These are phyloP conservation scores for Drosophila aff. DNA, from an alignment of 1,140 invertebrate species.

Conservation along the genomic window DNA sequence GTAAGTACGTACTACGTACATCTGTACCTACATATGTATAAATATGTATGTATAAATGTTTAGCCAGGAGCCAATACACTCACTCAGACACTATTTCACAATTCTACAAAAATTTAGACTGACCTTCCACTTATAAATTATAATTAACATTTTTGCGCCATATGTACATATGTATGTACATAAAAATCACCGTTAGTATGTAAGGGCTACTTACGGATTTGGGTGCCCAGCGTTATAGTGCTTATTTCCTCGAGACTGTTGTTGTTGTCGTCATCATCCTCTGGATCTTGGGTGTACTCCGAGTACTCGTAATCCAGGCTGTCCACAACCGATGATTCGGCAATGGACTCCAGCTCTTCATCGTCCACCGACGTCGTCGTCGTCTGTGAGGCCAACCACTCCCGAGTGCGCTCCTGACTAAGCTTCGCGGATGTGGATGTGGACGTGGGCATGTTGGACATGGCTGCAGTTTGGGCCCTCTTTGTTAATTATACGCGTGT, in stretches of 20 bases:
- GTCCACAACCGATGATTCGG: slow-evolving; percentile 74
- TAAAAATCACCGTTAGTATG: neutral
- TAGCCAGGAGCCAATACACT: neutral
- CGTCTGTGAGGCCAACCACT: slow-evolving; percentile 58
- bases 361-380: slow-evolving; percentile 8
- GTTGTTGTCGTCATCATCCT: slow-evolving; percentile 51
- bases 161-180: neutral
- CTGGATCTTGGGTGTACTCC: slow-evolving; percentile 27
- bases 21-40: neutral
- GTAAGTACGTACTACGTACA: too few species aligned
- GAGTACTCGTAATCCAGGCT: slow-evolving; percentile 74
- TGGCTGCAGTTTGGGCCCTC: slow-evolving; percentile 15
- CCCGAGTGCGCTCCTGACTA: slow-evolving; percentile 55
- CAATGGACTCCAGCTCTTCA: slow-evolving; percentile 70
- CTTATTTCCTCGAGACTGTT: slow-evolving; percentile 60
- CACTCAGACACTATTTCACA: neutral
- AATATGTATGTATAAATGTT: neutral
- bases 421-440: slow-evolving; percentile 29
- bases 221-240: slow-evolving; percentile 63
- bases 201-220: slow-evolving; percentile 36
- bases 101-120: neutral
- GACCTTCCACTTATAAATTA: neutral
- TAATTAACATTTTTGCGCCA: neutral
- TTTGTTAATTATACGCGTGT: slow-evolving; percentile 23
- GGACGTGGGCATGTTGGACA: slow-evolving; percentile 56